Percentiles rank a stretch among this genome's conserved stretches.
These are phyloP conservation scores for Falco naumanni DNA, from an alignment of 2,797 vertebrate species.

Conservation along the genomic window DNA sequence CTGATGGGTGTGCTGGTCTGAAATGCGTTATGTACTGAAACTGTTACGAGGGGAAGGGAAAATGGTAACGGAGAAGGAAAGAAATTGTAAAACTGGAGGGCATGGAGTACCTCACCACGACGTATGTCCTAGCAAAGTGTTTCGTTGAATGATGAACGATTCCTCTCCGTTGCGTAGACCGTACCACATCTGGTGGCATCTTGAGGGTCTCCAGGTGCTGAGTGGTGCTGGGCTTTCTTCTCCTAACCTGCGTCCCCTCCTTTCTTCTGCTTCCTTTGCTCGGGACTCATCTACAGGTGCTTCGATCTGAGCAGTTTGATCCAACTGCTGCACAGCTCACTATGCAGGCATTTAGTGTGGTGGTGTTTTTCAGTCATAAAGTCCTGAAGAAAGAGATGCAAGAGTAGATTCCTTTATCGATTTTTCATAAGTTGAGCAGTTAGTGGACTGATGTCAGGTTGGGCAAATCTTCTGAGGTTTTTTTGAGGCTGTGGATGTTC, in stretches of 20 bases:
- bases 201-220: not conserved
- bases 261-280: not conserved
- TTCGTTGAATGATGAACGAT: not conserved
- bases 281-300: not conserved
- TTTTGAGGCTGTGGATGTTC: not conserved
- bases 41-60: not conserved
- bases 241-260: not conserved
- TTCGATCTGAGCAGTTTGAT: not conserved
- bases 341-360: rapidly evolving
- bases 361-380: not conserved
- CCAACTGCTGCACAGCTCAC: not conserved
- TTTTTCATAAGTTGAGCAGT: not conserved
- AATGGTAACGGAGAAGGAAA: not conserved
- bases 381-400: not conserved
- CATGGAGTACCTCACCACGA: not conserved
- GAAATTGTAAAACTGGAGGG: not conserved
- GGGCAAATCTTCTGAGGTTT: not conserved
- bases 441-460: not conserved
- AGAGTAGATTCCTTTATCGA: not conserved
- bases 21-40: not conserved
- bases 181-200: not conserved
- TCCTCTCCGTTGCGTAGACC: not conserved
- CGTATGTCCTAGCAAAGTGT: not conserved
- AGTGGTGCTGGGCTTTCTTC: not conserved
- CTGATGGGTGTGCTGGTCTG: not conserved